Evolutionary conservation across 2,113 vertebrate species (phyloP), one percentile per base, ranked within the genome.

Genomic region (Lucifuga dentata): DNA sequence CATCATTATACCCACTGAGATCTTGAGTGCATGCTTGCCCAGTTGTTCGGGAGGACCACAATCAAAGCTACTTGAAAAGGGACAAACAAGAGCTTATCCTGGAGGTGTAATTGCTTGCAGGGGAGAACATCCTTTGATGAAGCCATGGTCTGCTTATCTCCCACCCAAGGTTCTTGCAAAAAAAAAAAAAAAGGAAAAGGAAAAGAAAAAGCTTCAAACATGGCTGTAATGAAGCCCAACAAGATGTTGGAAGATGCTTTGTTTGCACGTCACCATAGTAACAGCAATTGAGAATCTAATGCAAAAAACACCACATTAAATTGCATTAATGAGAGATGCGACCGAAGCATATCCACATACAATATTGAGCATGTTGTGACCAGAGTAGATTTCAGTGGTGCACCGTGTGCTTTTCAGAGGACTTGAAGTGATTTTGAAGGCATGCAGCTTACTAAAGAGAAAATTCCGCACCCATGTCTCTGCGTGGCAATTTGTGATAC

Each of bases 81-180:
- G 35, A 78, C 61, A 56, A 78, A 70, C 39, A 63, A 52, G 38
- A 67, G 72, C 65, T 90, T 85, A 89, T 89, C 72, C 80, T 65
- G 78, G 75, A 87, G 84, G 83, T 72, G 52, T 89, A 73, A 89
- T 86, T 90, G 87, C 69, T 72, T 88, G 80, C 76, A 74, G 76
- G 44, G 78, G 61, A 91, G 83, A 83, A 86, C 79, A 74, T 62
- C 38, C 63, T 77, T 81, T 88, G 68, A 86, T 83, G 70, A 63
- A 83, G 53, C 38, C 43, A 50, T 12, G 53, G 75, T 78, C 82
- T 86, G 76, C 74, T 92, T 88, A 82, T 89, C 83, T 90, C 45
- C 60, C 72, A 65, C 39, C 41, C 50, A 70, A 61, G 73, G 68
- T 87, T 78, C 46, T 73, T 73, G 43, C 62, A 61, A 45, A 41